These are phyloP conservation scores for Trissoscelio sp. DNA, from an alignment of 2,888 invertebrate genomes.

Conservation along the genomic window DNA sequence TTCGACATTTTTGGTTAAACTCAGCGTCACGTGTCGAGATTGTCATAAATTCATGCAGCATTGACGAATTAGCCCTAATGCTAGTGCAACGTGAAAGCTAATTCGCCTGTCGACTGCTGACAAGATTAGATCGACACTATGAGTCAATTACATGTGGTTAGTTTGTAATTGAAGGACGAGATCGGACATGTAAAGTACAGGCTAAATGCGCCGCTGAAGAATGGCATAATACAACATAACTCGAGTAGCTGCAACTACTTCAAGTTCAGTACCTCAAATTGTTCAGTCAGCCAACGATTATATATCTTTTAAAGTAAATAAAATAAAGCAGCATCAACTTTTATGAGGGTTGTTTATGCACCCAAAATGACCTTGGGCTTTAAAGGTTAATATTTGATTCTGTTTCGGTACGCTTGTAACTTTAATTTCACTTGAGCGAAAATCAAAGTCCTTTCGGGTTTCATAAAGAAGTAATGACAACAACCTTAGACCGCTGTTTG, in stretches of 20 bases:
- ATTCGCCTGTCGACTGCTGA: slow-evolving; percentile 56
- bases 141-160: slow-evolving; percentile 63
- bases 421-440: slow-evolving; percentile 17
- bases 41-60: slow-evolving; percentile 58
- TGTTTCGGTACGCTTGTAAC: neutral
- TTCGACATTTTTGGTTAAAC: slow-evolving; percentile 29
- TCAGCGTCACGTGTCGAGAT: slow-evolving; percentile 30
- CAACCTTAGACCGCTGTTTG: slow-evolving; percentile 14
- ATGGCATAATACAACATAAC: neutral
- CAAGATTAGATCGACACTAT: slow-evolving; percentile 59
- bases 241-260: neutral
- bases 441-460: slow-evolving; percentile 30
- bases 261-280: too few relatives aligned
- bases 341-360: too few relatives aligned
- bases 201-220: slow-evolving; percentile 8
- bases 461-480: slow-evolving; percentile 34
- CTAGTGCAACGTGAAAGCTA: slow-evolving; percentile 51
- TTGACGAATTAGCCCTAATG: slow-evolving; percentile 57
- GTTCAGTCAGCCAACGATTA: too few relatives aligned
- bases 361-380: too few relatives aligned
- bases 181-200: slow-evolving; percentile 52
- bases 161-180: slow-evolving; percentile 57
- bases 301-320: too few relatives aligned
- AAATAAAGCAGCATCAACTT: too few relatives aligned
- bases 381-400: slow-evolving; percentile 25